Evolutionary conservation across 1,140 invertebrate species (phyloP), one percentile per base, ranked within the genome.

Genomic region (Drosophila ananassae): DNA sequence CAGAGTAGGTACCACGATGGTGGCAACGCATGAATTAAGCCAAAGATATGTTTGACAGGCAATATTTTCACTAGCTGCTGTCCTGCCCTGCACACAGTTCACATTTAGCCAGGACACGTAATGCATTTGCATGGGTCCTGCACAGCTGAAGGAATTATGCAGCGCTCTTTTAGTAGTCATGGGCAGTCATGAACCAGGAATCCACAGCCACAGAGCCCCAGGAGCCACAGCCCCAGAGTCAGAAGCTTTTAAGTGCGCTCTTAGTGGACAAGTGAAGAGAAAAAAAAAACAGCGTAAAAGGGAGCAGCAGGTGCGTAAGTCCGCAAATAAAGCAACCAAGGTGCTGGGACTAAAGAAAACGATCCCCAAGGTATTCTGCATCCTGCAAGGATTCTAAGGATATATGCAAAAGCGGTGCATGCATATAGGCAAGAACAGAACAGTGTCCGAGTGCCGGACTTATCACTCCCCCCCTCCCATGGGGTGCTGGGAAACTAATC

Each of bases 11-110:
- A n/a, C n/a, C n/a, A n/a, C n/a, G n/a, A 12, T 10, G 34, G 34
- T 66, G 63, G 62, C 55, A 59, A 76, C 73, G 73, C 73, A 76
- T 76, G 73, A 76, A 76, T 76, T 76, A 76, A 76, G 73, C 73
- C 62, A 76, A 68, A 67, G 73, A 76, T 76, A 76, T 76, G 73
- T 76, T 76, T 76, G 73, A 76, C 73, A 76, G 73, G 73, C 73
- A 76, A 76, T 76, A 76, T 76, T 76, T 59, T 17, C 17, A 17
- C 17, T 17, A 17, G 17, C 17, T 17, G 17, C 17, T 17, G 17
- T 17, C 17, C 17, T 17, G 17, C 17, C 17, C 39, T 10, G 13
- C 12, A 44, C 50, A 67, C 13, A 44, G 41, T 37, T 37, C 34
- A 12, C 71, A 55, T 44, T 48, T 24, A 57, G n/a, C 66, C 21